Percentiles rank a stretch among this genome's conserved stretches.
Evolutionary conservation across 64 coral and sea anemone species (phyloP).

Genomic region (Pachyseris speciosa): DNA sequence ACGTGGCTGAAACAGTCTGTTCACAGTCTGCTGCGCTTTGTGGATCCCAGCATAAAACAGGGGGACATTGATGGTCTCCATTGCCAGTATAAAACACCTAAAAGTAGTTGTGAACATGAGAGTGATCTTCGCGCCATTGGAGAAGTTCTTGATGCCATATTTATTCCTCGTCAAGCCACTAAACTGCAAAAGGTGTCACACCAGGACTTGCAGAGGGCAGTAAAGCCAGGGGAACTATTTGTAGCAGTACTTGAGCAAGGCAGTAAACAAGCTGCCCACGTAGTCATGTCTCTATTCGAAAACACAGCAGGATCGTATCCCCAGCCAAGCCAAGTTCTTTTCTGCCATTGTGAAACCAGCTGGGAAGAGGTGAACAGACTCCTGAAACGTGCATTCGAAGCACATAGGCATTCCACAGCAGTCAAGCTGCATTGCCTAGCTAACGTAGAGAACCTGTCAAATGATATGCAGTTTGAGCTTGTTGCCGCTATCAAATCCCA

Average conservation of each 20-base stretch:
- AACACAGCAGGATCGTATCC: constrained; percentile 60
- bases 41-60: constrained; percentile 45
- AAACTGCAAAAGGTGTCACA: not conserved
- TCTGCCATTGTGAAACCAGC: constrained; percentile 79
- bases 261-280: constrained; percentile 79
- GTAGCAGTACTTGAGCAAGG: constrained; percentile 82
- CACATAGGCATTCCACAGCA: constrained; percentile 1
- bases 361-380: constrained; percentile 92
- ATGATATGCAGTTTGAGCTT: constrained; percentile 92
- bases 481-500: constrained; percentile 67
- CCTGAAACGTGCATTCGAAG: constrained; percentile 75
- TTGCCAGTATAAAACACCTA: constrained; percentile 39
- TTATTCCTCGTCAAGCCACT: not conserved
- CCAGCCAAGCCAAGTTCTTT: constrained; percentile 86
- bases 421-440: constrained; percentile 83
- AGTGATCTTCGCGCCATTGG: constrained; percentile 62
- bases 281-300: constrained; percentile 82
- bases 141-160: constrained; percentile 55
- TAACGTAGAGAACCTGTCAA: constrained; percentile 87
- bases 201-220: constrained; percentile 1
- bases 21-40: constrained; percentile 51
- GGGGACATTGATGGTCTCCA: constrained; percentile 32
- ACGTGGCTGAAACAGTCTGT: constrained; percentile 2
- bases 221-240: constrained; percentile 80
- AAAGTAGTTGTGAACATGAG: constrained; percentile 2